Evolutionary conservation across 1,140 invertebrate species (phyloP), one percentile per base, ranked within the genome.

Genomic region (Drosophila tristis): DNA sequence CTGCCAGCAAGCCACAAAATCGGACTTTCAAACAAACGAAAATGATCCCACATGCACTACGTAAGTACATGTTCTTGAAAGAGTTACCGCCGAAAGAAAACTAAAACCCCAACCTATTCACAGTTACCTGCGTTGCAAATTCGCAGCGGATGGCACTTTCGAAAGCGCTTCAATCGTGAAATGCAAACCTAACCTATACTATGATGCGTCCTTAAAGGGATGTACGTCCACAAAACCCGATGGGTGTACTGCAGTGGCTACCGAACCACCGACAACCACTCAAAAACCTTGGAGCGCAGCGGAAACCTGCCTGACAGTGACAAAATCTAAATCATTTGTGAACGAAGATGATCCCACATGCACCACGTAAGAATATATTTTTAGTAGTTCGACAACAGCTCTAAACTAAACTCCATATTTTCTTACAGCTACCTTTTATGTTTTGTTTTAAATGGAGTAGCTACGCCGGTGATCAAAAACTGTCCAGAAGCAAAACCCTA

Each of bases 301-400:
- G 4, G 23, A 43, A 2, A 35, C 64, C 2, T 80, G 78, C 11
- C 51, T 48, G 6, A 54, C 61, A 2, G 29, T 25, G 23, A 13
- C 35, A 23, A n/a, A 8, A 3, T 2, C 7, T n/a, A 29, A 5
- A 0, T 26, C 26, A 1, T 60, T 48, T 25, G 11, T n/a, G 43
- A 81, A 81, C 25, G 42, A 80, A 57, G 23, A 49, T 31, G 78
- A 80, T 55, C 16, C 58, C 15, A 63, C 73, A 5, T 80, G 78
- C 20, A 2, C 5, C 13, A 63, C 58, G 78, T 80, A 77, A 77
- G 29, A 8, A 16, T 5, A 4, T n/a, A 31, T 0, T 2, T 16
- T 13, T 16, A 4, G 9, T 23, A n/a, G 25, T 16, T 5, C 2
- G 9, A 31, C 6, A 13, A 16, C 2, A 5, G 25, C 11, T 11